Evolutionary conservation across 2,113 vertebrate species (phyloP).

Genomic region (Sminthopsis crassicaudata): DNA sequence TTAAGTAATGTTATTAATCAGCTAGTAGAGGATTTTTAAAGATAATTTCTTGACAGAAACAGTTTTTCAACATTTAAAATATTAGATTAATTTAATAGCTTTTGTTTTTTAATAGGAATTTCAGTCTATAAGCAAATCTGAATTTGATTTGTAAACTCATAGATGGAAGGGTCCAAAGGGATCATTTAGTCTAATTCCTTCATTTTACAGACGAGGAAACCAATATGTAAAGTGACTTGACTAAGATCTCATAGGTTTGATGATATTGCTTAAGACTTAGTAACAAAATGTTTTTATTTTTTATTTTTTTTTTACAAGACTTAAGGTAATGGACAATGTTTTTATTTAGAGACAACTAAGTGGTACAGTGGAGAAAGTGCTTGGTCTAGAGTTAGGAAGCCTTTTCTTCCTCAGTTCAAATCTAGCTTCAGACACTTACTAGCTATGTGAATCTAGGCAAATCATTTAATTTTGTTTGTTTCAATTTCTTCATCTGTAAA

Average conservation of each 20-base stretch:
- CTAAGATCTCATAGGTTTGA: background rate
- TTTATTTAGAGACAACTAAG: background rate
- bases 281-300: background rate
- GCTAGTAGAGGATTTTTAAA: background rate
- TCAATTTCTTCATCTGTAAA: no score
- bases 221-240: background rate
- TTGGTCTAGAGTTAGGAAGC: no score
- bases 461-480: no score
- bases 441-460: no score
- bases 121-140: slow-evolving; percentile 6
- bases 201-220: background rate
- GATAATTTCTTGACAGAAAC: background rate
- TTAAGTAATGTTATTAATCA: slow-evolving; percentile 1
- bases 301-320: background rate
- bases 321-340: background rate
- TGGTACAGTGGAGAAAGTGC: no score
- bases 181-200: background rate
- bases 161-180: background rate
- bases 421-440: no score
- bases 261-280: background rate
- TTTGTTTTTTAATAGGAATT: slow-evolving; percentile 40
- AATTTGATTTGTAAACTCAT: slow-evolving; percentile 1
- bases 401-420: no score
- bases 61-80: background rate
- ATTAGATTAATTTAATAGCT: slow-evolving; percentile 22